Evolutionary conservation across 2,797 vertebrate species (phyloP).

Genomic region (Pyrocephalus nanus): DNA sequence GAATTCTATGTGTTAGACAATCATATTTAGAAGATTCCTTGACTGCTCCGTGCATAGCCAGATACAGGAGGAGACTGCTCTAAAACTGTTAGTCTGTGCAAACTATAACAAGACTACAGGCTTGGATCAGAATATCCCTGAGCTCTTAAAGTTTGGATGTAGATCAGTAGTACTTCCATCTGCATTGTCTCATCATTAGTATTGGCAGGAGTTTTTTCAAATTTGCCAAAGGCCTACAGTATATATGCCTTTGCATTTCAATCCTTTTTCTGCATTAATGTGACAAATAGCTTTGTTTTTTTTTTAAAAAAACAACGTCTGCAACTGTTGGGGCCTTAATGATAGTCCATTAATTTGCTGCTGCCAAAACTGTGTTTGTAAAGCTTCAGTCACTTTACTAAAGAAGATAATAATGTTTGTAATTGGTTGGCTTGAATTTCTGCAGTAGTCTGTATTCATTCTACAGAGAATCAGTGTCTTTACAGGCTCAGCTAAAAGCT

Average conservation of each 20-base stretch:
- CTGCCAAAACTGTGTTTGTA: constrained; percentile 19
- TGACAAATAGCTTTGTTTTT: not conserved
- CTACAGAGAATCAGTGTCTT: not conserved
- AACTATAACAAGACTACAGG: not conserved
- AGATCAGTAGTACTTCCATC: not conserved
- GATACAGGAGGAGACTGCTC: not conserved
- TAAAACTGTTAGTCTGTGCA: not conserved
- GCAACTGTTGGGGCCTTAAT: constrained; percentile 8
- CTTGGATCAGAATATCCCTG: not conserved
- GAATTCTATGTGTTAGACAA: not conserved
- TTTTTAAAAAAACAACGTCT: not conserved
- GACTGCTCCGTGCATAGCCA: not conserved
- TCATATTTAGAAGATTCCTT: not conserved
- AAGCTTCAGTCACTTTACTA: constrained; percentile 7
- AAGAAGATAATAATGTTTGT: not conserved
- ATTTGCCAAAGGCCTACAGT: not conserved
- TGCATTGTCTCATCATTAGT: not conserved
- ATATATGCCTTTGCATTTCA: not conserved
- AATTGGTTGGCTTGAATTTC: constrained; percentile 23
- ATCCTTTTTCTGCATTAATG: not conserved
- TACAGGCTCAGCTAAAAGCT: not conserved
- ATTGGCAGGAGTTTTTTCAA: not conserved
- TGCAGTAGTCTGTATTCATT: not conserved
- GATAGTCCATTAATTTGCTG: constrained; percentile 5
- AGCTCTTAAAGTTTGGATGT: not conserved